A percentile compares a stretch with the other conserved stretches of the same genome.
Conservation (phyloP, 1,140 invertebrate genomes). For the Drosophila pandora region DNA sequence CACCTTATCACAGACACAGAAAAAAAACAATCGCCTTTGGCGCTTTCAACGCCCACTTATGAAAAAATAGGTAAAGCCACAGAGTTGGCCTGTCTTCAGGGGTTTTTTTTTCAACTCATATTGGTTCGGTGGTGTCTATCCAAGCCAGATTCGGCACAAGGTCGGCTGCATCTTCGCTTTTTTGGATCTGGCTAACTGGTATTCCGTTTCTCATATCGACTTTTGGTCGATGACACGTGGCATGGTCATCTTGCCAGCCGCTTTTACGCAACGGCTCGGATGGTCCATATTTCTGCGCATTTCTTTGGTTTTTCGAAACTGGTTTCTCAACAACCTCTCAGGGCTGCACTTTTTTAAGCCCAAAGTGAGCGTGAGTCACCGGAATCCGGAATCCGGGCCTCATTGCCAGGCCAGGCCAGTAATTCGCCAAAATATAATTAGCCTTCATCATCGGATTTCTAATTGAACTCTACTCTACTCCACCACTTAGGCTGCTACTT, state of each 20-base stretch:
- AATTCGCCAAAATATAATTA: conserved; percentile 18
- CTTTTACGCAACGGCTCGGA: conserved; percentile 52
- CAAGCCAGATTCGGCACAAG: conserved; percentile 71
- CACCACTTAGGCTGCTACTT: background rate
- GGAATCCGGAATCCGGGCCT: conserved; percentile 9
- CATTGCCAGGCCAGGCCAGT: conserved; percentile 2
- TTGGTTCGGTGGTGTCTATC: background rate
- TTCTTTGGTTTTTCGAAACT: conserved; percentile 28
- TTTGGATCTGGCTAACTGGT: conserved; percentile 61
- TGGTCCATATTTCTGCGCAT: conserved; percentile 43
- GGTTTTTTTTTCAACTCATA: conserved; percentile 21
- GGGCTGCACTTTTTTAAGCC: conserved; percentile 34
- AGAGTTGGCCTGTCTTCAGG: conserved; percentile 23
- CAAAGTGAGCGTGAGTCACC: conserved; percentile 17
- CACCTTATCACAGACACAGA: conserved; percentile 19
- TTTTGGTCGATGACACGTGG: conserved; percentile 49
- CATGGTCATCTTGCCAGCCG: conserved; percentile 24
- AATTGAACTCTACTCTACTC: background rate
- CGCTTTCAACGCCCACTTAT: conserved; percentile 49
- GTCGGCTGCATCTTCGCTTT: conserved; percentile 74
- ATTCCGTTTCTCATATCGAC: conserved; percentile 34
- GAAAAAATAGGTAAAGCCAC: conserved; percentile 15
- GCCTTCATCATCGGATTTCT: background rate
- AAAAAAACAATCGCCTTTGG: conserved; percentile 41
- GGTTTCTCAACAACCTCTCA: conserved; percentile 27